phyloP scores from a whole-genome alignment of 2,797 vertebrate species.

The Gambusia yucatana region DNA sequence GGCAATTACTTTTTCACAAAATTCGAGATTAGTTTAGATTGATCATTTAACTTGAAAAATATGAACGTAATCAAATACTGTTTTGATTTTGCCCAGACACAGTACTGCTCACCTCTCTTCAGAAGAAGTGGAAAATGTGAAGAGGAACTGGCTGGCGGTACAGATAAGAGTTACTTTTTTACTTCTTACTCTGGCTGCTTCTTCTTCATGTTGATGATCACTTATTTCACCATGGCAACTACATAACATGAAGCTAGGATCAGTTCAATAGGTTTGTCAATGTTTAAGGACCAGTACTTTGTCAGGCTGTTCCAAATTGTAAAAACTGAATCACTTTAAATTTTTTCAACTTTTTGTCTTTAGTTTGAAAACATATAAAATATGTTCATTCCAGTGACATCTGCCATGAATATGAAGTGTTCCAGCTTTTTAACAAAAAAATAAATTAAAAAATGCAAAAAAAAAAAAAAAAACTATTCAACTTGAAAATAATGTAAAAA shows the following conservation, averaged over 20 bases:
- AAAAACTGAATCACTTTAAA: not conserved
- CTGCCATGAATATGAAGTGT: not conserved
- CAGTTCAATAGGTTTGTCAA: not conserved
- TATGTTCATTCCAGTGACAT: not conserved
- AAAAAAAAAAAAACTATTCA: no score
- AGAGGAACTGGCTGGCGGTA: not conserved
- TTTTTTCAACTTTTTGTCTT: not conserved
- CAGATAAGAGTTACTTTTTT: not conserved
- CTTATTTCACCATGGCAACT: conserved; percentile 1
- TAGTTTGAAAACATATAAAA: not conserved
- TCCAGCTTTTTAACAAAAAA: not conserved
- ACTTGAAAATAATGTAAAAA: not conserved
- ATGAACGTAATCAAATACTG: not conserved
- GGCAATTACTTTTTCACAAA: not conserved
- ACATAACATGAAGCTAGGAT: not conserved
- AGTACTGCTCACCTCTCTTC: not conserved
- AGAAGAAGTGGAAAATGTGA: not conserved
- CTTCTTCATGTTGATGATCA: not conserved
- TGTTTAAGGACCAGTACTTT: not conserved
- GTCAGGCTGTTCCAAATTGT: not conserved
- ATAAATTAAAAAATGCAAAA: no score
- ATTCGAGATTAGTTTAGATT: not conserved
- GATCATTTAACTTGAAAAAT: not conserved
- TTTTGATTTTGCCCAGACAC: not conserved
- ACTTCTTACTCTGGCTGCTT: not conserved